Evolutionary conservation across 1,140 invertebrate species (phyloP).

Genomic region (Drosophila ogumai): DNA sequence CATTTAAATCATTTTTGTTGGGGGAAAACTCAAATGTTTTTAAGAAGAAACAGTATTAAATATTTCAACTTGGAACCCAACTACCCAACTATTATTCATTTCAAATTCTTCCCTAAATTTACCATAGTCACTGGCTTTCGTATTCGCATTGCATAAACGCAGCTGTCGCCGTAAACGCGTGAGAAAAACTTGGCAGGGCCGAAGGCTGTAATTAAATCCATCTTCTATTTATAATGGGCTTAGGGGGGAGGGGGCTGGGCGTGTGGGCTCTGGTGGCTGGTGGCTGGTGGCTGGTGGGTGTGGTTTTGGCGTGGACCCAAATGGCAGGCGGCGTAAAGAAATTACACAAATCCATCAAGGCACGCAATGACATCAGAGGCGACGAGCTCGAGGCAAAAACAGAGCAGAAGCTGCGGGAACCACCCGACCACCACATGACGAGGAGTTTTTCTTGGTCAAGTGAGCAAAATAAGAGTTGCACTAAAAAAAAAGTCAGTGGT

Average conservation of each 20-base stretch:
- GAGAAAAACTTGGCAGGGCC: slow-evolving; percentile 35
- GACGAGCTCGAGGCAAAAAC: slow-evolving; percentile 16
- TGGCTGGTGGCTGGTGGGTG: neutral
- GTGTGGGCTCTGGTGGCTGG: neutral
- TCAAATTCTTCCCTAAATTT: neutral
- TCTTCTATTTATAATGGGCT: slow-evolving; percentile 66
- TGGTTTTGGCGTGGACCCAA: slow-evolving; percentile 20
- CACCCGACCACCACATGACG: slow-evolving; percentile 29
- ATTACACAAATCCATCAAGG: slow-evolving; percentile 75
- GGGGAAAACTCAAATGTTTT: too few species aligned
- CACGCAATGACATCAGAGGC: slow-evolving; percentile 65
- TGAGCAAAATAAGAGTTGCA: neutral
- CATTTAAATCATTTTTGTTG: too few species aligned
- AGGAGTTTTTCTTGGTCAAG: slow-evolving; percentile 10
- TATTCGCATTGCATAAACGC: slow-evolving; percentile 47
- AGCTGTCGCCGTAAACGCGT: slow-evolving; percentile 42
- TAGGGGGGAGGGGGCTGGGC: neutral
- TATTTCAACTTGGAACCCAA: too few species aligned
- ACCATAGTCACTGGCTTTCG: slow-evolving; percentile 18
- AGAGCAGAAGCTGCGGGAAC: neutral
- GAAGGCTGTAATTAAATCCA: slow-evolving; percentile 74
- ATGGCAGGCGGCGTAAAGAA: slow-evolving; percentile 61
- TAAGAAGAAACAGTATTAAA: too few species aligned
- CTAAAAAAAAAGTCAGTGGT: neutral
- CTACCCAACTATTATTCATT: too few species aligned